Conservation (phyloP, 2,888 invertebrate genomes). For the Chloroclystis v-ata region DNA sequence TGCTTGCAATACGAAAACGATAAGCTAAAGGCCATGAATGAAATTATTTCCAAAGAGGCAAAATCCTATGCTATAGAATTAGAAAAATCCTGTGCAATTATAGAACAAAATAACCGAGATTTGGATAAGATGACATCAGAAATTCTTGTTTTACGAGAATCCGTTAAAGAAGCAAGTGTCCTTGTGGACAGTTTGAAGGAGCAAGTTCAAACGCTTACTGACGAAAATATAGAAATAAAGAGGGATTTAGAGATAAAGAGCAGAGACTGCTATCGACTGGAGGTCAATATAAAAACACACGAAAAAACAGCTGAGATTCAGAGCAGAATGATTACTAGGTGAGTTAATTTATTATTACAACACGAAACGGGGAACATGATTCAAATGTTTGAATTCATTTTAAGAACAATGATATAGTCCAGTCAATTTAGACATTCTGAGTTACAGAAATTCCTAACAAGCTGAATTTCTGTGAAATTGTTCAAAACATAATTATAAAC, state of each 20-base stretch:
- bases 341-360: too few relatives aligned
- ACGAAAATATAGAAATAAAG: slow-evolving; percentile 49
- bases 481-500: too few relatives aligned
- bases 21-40: slow-evolving; percentile 46
- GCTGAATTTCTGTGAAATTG: too few relatives aligned
- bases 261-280: slow-evolving; percentile 47
- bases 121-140: slow-evolving; percentile 58
- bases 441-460: too few relatives aligned
- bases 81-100: slow-evolving; percentile 50
- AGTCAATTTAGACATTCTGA: too few relatives aligned
- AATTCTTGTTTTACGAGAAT: slow-evolving; percentile 50
- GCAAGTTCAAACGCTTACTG: slow-evolving; percentile 50
- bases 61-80: slow-evolving; percentile 49
- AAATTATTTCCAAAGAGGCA: slow-evolving; percentile 50
- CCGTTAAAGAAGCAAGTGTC: slow-evolving; percentile 48
- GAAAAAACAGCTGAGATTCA: slow-evolving; percentile 66
- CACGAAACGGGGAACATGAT: too few relatives aligned
- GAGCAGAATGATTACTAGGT: slow-evolving; percentile 64
- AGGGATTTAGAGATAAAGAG: slow-evolving; percentile 55
- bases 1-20: slow-evolving; percentile 40
- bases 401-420: too few relatives aligned
- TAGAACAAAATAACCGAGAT: slow-evolving; percentile 50
- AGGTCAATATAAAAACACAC: slow-evolving; percentile 64
- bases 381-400: too few relatives aligned
- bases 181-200: slow-evolving; percentile 51